phyloP scores from a whole-genome alignment of 53 echinoderm and acorn worm genomes.

The Crossaster papposus region DNA sequence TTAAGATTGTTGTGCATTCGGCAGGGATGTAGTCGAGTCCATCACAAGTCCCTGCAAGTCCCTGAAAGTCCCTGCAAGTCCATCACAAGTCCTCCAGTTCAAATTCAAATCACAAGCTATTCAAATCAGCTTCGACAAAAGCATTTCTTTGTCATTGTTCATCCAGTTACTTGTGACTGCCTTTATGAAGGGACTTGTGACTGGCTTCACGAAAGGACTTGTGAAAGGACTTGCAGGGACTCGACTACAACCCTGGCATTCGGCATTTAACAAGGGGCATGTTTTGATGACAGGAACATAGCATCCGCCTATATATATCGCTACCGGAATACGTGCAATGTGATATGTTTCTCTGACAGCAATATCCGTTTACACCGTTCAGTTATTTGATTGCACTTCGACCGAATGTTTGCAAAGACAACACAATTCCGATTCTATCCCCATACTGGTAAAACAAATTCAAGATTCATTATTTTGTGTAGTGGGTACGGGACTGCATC shows the following conservation, averaged over 20 bases:
- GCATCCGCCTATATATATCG: neutral
- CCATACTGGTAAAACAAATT: neutral
- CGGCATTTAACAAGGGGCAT: neutral
- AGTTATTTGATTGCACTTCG: neutral
- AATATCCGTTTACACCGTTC: neutral
- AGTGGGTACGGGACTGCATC: neutral
- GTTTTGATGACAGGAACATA: neutral
- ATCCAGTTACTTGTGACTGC: too few relatives aligned
- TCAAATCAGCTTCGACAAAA: too few relatives aligned
- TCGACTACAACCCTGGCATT: too few relatives aligned
- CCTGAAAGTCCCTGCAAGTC: too few relatives aligned
- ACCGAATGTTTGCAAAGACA: neutral
- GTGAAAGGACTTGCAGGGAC: too few relatives aligned
- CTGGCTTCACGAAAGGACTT: too few relatives aligned
- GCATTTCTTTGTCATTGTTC: too few relatives aligned
- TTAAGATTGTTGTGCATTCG: neutral
- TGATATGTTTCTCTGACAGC: neutral
- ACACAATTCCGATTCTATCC: neutral
- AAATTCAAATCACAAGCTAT: too few relatives aligned
- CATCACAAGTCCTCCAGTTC: too few relatives aligned
- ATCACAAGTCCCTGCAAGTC: too few relatives aligned
- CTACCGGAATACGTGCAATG: neutral
- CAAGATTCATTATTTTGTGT: neutral
- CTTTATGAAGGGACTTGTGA: too few relatives aligned
- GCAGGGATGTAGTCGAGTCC: too few relatives aligned